Conservation (phyloP, 92 coral and sea anemone genomes). For the Porites divaricata region DNA sequence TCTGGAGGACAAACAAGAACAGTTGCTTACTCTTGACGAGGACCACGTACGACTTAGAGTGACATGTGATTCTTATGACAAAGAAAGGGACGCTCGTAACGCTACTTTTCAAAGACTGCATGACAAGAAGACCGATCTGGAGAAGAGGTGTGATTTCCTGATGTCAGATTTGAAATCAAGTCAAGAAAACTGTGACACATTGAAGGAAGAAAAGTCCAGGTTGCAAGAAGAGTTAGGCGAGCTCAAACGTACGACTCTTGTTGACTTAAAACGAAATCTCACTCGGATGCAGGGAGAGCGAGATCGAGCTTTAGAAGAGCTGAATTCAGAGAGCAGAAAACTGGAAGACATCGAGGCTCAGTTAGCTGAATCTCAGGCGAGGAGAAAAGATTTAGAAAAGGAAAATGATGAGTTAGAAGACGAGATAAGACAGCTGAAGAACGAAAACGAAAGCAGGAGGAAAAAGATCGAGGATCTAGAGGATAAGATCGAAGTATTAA, state of each 20-base stretch:
- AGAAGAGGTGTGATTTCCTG: slow-evolving; percentile 70
- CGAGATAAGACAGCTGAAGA: slow-evolving; percentile 55
- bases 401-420: slow-evolving; percentile 80
- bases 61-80: slow-evolving; percentile 57
- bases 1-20: slow-evolving; percentile 71
- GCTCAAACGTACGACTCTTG: slow-evolving; percentile 50
- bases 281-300: slow-evolving; percentile 71
- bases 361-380: slow-evolving; percentile 61
- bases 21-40: slow-evolving; percentile 75
- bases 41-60: slow-evolving; percentile 78
- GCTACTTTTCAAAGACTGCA: slow-evolving; percentile 63
- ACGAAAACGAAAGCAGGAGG: slow-evolving; percentile 60
- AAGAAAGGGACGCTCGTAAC: slow-evolving; percentile 70
- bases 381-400: slow-evolving; percentile 64
- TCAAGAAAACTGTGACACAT: slow-evolving; percentile 59
- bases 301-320: slow-evolving; percentile 80
- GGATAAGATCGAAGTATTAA: slow-evolving; percentile 69
- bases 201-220: slow-evolving; percentile 70
- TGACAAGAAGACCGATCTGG: slow-evolving; percentile 67
- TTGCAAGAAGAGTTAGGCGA: slow-evolving; percentile 63
- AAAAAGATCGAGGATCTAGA: slow-evolving; percentile 60
- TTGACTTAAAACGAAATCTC: slow-evolving; percentile 59
- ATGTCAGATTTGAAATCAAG: slow-evolving; percentile 66
- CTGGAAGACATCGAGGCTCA: slow-evolving; percentile 72
- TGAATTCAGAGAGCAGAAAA: slow-evolving; percentile 60